A percentile compares a stretch with the other conserved stretches of the same genome.
Evolutionary conservation across 2,113 vertebrate species (phyloP).

Genomic region (Philantomba maxwellii): DNA sequence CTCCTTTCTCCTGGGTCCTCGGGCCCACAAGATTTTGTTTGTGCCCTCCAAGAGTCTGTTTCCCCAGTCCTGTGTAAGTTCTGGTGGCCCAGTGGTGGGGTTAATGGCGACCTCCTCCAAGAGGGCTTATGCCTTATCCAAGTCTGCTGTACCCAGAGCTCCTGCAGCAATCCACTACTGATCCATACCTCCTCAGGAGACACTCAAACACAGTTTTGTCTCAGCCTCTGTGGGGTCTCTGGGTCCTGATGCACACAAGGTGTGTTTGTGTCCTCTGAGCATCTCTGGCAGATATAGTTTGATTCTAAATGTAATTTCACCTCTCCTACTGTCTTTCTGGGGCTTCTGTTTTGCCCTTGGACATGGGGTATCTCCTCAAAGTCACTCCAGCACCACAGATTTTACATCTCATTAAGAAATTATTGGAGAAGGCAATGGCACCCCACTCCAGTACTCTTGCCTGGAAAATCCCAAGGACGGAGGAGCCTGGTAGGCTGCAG

Average conservation of each 20-base stretch:
- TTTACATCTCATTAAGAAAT: background rate
- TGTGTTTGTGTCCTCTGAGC: background rate
- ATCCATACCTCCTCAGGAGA: background rate
- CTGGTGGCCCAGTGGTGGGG: background rate
- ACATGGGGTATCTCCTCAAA: background rate
- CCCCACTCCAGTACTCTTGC: too few species aligned
- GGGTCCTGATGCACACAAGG: background rate
- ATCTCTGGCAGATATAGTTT: background rate
- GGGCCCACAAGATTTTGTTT: background rate
- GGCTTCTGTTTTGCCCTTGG: background rate
- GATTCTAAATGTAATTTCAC: background rate
- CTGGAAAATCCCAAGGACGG: too few species aligned
- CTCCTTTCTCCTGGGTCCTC: background rate
- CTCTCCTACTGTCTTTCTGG: background rate
- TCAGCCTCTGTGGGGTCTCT: background rate
- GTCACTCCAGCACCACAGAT: rapidly evolving
- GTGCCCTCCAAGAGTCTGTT: background rate
- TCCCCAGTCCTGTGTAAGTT: background rate
- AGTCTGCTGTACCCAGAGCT: background rate
- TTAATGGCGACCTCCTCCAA: background rate
- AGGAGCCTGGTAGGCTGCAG: too few species aligned
- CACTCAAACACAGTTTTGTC: background rate
- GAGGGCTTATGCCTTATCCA: background rate
- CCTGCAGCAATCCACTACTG: background rate
- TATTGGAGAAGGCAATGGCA: background rate